phyloP scores from a whole-genome alignment of 2,113 vertebrate genomes.

The Oxygymnocypris stewartii region DNA sequence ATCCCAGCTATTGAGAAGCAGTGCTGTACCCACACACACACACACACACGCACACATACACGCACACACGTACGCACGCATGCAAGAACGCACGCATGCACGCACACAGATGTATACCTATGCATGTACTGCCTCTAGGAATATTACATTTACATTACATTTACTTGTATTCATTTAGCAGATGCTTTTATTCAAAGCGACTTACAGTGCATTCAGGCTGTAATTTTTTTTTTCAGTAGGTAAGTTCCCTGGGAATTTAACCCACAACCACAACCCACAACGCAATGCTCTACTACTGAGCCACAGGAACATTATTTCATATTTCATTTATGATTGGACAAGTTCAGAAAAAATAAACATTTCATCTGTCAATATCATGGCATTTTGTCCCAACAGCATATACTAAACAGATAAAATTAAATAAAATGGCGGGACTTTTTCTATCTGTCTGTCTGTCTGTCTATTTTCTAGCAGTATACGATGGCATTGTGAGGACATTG shows the following conservation, averaged over 20 bases:
- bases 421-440: not conserved
- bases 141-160: not conserved
- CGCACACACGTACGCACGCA: not conserved
- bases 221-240: no score
- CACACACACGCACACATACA: not conserved
- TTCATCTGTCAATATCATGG: conserved; percentile 6
- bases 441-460: not conserved
- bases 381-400: not conserved
- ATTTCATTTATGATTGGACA: conserved; percentile 1
- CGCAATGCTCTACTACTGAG: no score
- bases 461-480: not conserved
- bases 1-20: conserved; percentile 33
- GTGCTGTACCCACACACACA: conserved; percentile 19
- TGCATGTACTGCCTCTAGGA: not conserved
- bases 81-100: not conserved
- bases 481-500: not conserved
- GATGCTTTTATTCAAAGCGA: no score
- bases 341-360: not conserved
- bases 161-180: no score
- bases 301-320: no score
- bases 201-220: no score
- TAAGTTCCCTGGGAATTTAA: no score
- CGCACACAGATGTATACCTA: not conserved
- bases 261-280: no score
- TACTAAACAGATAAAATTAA: not conserved